Evolutionary conservation across 2,113 vertebrate species (phyloP).

Genomic region (Anseranas semipalmata): DNA sequence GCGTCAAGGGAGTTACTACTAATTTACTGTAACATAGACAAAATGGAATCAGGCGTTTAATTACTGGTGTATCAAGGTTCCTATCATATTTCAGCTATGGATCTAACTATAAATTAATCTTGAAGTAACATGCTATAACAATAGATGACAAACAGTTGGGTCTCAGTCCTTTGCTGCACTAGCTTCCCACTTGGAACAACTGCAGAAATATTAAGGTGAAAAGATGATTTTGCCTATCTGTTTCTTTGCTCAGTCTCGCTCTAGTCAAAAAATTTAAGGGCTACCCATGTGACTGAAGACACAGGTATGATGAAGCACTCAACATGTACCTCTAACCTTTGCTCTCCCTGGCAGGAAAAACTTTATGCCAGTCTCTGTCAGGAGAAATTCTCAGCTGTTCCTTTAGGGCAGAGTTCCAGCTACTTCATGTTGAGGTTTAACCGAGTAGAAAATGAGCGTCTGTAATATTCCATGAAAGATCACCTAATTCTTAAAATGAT

Average conservation of each 20-base stretch:
- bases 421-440: constrained; percentile 30
- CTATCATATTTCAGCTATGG: neutral
- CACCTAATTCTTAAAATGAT: neutral
- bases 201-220: neutral
- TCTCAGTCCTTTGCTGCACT: neutral
- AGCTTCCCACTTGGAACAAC: neutral
- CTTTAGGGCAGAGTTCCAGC: constrained; percentile 27
- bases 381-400: constrained; percentile 19
- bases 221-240: neutral
- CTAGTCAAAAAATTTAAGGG: neutral
- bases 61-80: neutral
- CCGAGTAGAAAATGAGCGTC: constrained; percentile 33
- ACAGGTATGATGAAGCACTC: neutral
- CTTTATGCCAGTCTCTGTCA: neutral
- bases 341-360: neutral
- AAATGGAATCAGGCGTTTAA: neutral
- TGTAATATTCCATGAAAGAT: neutral
- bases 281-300: neutral
- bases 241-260: neutral
- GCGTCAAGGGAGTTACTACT: neutral
- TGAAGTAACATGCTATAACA: neutral
- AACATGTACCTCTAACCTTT: neutral
- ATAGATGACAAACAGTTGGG: neutral
- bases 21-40: neutral
- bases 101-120: neutral